phyloP scores from a whole-genome alignment of 2,797 vertebrate genomes.

The Trematomus bernacchii region DNA sequence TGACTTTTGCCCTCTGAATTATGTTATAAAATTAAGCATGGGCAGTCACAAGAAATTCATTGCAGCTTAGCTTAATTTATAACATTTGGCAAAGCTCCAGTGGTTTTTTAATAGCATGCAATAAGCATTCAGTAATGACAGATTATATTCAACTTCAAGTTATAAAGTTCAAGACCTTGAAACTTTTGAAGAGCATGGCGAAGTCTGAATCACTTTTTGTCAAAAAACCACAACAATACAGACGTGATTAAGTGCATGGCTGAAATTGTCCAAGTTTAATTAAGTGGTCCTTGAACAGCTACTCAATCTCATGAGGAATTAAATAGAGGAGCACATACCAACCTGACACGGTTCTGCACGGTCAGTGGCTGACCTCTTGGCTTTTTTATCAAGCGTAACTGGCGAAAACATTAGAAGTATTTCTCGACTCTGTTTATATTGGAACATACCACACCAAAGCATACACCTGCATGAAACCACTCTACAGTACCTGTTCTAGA shows the following conservation, averaged over 20 bases:
- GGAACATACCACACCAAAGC: constrained; percentile 31
- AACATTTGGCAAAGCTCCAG: constrained; percentile 45
- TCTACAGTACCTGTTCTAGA: constrained; percentile 15
- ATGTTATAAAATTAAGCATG: constrained; percentile 11
- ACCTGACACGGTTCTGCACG: constrained; percentile 53
- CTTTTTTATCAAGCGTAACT: constrained; percentile 38
- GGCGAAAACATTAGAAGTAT: constrained; percentile 27
- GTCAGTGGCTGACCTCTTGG: constrained; percentile 47
- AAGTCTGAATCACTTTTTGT: constrained; percentile 44
- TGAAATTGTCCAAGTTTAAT: constrained; percentile 57
- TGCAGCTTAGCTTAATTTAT: constrained; percentile 28
- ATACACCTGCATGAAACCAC: constrained; percentile 29
- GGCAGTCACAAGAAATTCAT: constrained; percentile 19
- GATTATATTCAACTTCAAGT: constrained; percentile 42
- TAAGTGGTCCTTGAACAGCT: constrained; percentile 56
- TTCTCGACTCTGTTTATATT: constrained; percentile 27
- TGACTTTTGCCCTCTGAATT: constrained; percentile 47
- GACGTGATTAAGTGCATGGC: constrained; percentile 58
- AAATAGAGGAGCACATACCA: constrained; percentile 61
- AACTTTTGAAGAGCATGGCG: constrained; percentile 42
- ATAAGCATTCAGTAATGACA: constrained; percentile 36
- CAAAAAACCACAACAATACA: constrained; percentile 51
- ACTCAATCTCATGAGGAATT: constrained; percentile 58
- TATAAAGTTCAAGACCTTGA: constrained; percentile 53
- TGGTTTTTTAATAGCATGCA: constrained; percentile 28